Conservation (phyloP, 1,140 invertebrate genomes). For the Doryteuthis pealeii region DNA sequence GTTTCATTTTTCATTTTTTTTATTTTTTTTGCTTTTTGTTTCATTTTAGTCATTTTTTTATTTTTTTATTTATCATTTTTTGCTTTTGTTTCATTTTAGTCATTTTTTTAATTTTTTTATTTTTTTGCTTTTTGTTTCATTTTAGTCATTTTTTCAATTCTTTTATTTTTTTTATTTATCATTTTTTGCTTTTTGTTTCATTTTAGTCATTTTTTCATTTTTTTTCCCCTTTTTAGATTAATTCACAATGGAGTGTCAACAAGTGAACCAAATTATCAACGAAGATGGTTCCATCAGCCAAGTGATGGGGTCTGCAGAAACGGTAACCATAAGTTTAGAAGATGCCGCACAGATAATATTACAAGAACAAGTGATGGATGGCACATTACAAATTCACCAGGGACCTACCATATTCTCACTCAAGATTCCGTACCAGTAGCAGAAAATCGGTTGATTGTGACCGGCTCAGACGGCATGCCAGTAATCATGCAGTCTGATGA, state of each 20-base stretch:
- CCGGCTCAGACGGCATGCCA: conserved; percentile 5
- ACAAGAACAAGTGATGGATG: conserved; percentile 34
- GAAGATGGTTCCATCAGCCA: not conserved
- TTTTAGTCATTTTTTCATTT: not conserved
- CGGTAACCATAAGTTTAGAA: conserved; percentile 43
- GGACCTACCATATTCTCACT: conserved; percentile 41
- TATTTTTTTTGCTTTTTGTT: too few species aligned
- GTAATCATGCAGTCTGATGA: not conserved
- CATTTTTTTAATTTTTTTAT: too few species aligned
- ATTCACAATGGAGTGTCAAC: not conserved
- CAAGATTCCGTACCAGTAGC: conserved; percentile 30
- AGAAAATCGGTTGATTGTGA: conserved; percentile 10
- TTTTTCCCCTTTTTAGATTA: not conserved
- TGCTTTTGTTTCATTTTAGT: too few species aligned
- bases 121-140: too few species aligned
- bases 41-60: too few species aligned
- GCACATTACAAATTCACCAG: conserved; percentile 35
- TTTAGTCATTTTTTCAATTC: too few species aligned
- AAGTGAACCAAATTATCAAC: not conserved
- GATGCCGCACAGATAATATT: conserved; percentile 41
- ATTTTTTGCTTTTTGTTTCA: too few species aligned
- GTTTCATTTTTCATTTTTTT: too few species aligned
- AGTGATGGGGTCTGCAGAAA: conserved; percentile 20
- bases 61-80: too few species aligned
- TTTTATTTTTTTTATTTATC: too few species aligned